Percentiles rank a stretch among this genome's conserved stretches.
phyloP scores from a whole-genome alignment of 1,140 invertebrate genomes.

The Macrotrachela quadricornifera region DNA sequence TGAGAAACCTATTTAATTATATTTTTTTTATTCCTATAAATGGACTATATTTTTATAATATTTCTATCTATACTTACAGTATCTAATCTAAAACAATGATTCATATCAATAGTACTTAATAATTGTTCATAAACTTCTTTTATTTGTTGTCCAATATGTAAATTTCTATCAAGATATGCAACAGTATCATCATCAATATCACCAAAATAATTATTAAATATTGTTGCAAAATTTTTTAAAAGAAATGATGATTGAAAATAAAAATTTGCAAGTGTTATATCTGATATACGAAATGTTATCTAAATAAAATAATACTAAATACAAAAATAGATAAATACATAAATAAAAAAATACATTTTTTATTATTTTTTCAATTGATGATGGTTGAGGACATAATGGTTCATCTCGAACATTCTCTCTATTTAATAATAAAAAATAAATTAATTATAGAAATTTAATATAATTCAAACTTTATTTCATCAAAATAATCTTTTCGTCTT shows the following conservation, averaged over 20 bases:
- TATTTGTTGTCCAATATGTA: constrained; percentile 27
- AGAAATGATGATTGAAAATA: background rate
- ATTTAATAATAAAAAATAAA: background rate
- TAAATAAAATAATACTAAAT: constrained; percentile 9
- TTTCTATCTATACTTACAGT: constrained; percentile 15
- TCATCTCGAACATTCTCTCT: background rate
- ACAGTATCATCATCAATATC: constrained; percentile 24
- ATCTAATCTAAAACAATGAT: constrained; percentile 21
- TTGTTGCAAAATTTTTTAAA: background rate
- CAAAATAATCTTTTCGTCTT: background rate
- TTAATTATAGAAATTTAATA: too few relatives aligned
- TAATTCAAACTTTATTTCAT: background rate
- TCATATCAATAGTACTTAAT: constrained; percentile 23
- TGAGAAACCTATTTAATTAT: too few relatives aligned
- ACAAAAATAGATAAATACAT: background rate
- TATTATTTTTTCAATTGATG: background rate
- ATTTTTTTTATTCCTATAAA: too few relatives aligned
- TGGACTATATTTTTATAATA: too few relatives aligned
- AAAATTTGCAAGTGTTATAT: constrained; percentile 25
- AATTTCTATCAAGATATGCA: constrained; percentile 24
- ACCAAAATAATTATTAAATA: background rate
- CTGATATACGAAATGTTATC: constrained; percentile 22
- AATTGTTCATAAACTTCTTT: constrained; percentile 28
- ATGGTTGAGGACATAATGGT: background rate
- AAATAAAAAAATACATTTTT: background rate